A percentile compares a stretch with the other conserved stretches of the same genome.
These are phyloP conservation scores for Acanthurus lineatus DNA, from an alignment of 2,797 vertebrate genomes.

Conservation along the genomic window DNA sequence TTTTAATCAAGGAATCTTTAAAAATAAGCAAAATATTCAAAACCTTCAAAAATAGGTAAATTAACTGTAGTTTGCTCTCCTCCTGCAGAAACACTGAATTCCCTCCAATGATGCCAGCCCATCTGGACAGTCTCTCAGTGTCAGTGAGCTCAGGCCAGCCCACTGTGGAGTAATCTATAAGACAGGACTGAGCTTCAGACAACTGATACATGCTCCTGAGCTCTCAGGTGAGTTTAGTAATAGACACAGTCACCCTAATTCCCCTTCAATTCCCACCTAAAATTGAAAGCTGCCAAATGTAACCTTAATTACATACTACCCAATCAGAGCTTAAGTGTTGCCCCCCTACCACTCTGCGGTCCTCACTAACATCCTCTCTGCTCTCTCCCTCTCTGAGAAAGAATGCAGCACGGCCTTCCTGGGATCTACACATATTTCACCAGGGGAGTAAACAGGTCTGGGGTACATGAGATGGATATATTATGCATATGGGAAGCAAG, in stretches of 20 bases:
- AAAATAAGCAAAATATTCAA: neutral
- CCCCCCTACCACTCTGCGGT: constrained; percentile 61
- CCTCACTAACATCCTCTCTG: constrained; percentile 39
- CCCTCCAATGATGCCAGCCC: constrained; percentile 5
- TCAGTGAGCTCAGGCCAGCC: constrained; percentile 39
- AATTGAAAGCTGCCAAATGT: constrained; percentile 82
- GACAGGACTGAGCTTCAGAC: constrained; percentile 53
- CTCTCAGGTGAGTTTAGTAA: constrained; percentile 81
- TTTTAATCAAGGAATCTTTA: constrained; percentile 35
- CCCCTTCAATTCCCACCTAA: constrained; percentile 84
- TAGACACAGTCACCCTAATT: constrained; percentile 84
- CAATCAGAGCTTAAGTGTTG: constrained; percentile 84
- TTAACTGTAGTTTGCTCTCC: constrained; percentile 17
- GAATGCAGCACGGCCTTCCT: constrained; percentile 63
- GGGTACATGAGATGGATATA: constrained; percentile 75
- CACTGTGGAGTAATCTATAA: constrained; percentile 44
- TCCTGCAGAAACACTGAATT: constrained; percentile 5
- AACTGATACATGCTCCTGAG: constrained; percentile 61
- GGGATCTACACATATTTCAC: constrained; percentile 75
- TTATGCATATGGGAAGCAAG: constrained; percentile 82
- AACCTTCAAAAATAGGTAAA: constrained; percentile 22
- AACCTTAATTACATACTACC: constrained; percentile 83
- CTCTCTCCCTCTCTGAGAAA: constrained; percentile 32
- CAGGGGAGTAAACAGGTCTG: constrained; percentile 66
- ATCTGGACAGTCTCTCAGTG: constrained; percentile 43